These are phyloP conservation scores for Porphyrio hochstetteri DNA, from an alignment of 2,113 vertebrate species.

Conservation along the genomic window DNA sequence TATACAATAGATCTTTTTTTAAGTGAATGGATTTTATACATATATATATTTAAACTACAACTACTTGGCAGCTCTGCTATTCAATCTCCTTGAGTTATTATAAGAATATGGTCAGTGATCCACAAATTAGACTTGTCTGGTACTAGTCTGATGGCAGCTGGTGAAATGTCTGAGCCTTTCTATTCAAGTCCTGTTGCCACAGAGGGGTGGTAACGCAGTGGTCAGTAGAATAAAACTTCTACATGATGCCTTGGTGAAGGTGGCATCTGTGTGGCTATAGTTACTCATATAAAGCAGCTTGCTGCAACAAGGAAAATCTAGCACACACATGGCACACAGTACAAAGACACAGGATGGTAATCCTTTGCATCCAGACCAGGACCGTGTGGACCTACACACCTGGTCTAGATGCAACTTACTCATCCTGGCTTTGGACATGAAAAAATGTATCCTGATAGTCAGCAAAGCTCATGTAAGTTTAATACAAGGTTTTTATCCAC, in stretches of 20 bases:
- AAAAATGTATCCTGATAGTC: neutral
- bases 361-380: neutral
- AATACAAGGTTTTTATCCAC: neutral
- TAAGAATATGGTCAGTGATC: neutral
- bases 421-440: neutral
- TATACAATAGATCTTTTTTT: conserved; percentile 13
- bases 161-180: neutral
- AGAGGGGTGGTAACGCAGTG: neutral
- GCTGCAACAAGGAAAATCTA: neutral
- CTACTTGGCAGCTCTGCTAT: neutral
- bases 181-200: neutral
- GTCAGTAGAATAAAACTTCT: neutral
- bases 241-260: neutral
- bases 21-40: neutral
- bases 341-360: neutral
- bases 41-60: neutral
- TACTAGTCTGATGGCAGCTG: neutral
- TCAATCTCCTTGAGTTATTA: neutral
- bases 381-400: neutral
- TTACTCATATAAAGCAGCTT: neutral
- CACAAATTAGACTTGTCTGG: neutral
- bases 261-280: neutral
- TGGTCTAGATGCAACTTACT: neutral
- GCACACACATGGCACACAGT: neutral
- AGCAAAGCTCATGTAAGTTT: neutral